Conservation (phyloP, 2,888 invertebrate genomes). For the Torymus auratus region DNA sequence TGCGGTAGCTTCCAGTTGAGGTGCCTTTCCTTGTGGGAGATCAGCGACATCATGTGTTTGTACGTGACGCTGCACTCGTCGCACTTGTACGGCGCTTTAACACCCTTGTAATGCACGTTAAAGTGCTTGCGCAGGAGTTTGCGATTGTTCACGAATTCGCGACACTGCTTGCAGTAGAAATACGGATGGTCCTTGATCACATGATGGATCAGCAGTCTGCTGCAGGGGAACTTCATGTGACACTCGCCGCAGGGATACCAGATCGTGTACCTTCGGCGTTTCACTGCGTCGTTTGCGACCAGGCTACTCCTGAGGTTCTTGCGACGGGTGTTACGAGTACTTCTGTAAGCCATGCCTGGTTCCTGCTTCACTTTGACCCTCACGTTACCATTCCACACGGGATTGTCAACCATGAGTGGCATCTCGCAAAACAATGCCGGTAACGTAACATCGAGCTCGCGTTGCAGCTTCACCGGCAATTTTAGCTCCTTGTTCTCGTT, state of each 20-base stretch:
- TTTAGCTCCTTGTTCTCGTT: not conserved
- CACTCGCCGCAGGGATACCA: conserved; percentile 44
- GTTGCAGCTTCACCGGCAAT: not conserved
- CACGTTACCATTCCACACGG: not conserved
- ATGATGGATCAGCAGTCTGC: conserved; percentile 13
- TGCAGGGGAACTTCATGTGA: conserved; percentile 12
- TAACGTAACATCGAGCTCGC: conserved; percentile 1
- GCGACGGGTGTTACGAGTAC: not conserved
- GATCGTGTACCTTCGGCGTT: not conserved
- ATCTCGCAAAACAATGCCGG: conserved; percentile 35
- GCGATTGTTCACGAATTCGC: conserved; percentile 28
- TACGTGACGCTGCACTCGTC: conserved; percentile 53
- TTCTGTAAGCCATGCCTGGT: not conserved
- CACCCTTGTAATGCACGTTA: conserved; percentile 41
- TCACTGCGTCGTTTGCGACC: no score
- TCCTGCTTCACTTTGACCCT: conserved; percentile 23
- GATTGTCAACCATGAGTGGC: not conserved
- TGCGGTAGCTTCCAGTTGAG: conserved; percentile 20
- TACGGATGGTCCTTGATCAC: conserved; percentile 40
- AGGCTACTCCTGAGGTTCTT: not conserved
- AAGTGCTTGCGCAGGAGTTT: conserved; percentile 39
- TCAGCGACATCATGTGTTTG: not conserved
- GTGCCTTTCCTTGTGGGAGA: conserved; percentile 32
- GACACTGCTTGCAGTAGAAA: conserved; percentile 12
- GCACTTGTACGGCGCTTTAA: conserved; percentile 46